A percentile compares a stretch with the other conserved stretches of the same genome.
Evolutionary conservation across 2,797 vertebrate species (phyloP).

Genomic region (Scarus forsteni): DNA sequence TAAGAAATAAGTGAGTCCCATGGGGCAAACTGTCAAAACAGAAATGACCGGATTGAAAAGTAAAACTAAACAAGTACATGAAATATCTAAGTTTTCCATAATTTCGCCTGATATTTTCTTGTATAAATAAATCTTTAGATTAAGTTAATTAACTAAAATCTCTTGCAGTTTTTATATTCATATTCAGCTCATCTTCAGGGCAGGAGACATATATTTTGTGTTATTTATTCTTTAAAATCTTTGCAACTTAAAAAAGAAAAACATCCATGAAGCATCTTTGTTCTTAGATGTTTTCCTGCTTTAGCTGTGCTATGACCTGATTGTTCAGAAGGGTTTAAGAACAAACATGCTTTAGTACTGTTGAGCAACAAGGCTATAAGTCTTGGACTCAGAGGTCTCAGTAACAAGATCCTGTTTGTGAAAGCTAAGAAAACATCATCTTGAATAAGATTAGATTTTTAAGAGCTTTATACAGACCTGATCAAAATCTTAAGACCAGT

Average conservation of each 20-base stretch:
- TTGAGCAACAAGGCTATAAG: conserved; percentile 42
- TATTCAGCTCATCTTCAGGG: conserved; percentile 8
- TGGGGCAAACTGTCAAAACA: neutral
- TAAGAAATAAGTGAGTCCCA: conserved; percentile 2
- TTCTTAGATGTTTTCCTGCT: conserved; percentile 26
- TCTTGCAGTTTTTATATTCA: neutral
- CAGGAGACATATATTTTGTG: neutral
- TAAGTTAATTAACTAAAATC: neutral
- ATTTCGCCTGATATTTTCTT: neutral
- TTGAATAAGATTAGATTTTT: conserved; percentile 18
- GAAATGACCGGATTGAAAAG: neutral
- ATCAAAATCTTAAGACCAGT: too few species aligned
- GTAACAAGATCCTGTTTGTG: conserved; percentile 41
- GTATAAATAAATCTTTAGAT: neutral
- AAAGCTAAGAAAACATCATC: conserved; percentile 41
- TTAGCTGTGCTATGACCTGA: conserved; percentile 38
- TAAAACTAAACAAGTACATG: neutral
- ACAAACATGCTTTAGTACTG: conserved; percentile 32
- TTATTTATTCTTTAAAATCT: conserved; percentile 21
- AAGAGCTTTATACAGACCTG: neutral
- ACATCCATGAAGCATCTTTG: conserved; percentile 25
- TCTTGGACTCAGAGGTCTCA: conserved; percentile 40
- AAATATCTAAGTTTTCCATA: neutral
- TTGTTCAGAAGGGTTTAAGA: conserved; percentile 39
- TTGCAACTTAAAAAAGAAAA: conserved; percentile 35